phyloP scores from a whole-genome alignment of 2,888 invertebrate genomes.

The Drosophila antonietae region DNA sequence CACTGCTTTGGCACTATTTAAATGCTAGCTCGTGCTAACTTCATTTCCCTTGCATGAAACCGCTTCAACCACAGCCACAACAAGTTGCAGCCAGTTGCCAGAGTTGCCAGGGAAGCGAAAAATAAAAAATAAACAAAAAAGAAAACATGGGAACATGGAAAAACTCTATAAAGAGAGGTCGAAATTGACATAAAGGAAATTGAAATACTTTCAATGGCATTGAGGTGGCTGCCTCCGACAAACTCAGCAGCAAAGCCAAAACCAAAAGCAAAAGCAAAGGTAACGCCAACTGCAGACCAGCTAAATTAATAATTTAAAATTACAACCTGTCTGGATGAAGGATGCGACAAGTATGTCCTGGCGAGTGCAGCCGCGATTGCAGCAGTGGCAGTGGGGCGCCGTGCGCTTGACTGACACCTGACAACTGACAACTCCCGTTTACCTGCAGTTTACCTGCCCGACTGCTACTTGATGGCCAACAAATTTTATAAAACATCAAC shows the following conservation, averaged over 20 bases:
- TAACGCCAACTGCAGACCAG: constrained; percentile 15
- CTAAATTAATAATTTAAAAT: constrained; percentile 44
- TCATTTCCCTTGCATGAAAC: constrained; percentile 10
- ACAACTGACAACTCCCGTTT: constrained; percentile 13
- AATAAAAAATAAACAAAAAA: neutral
- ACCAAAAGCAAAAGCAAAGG: neutral
- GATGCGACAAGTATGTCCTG: neutral
- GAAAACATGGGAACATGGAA: neutral
- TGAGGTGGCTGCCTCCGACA: constrained; percentile 27
- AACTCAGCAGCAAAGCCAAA: constrained; percentile 1
- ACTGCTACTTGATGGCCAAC: constrained; percentile 32
- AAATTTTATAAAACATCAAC: constrained; percentile 34
- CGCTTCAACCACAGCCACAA: constrained; percentile 6
- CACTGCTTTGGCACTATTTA: neutral
- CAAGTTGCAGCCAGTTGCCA: neutral
- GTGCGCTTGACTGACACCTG: neutral
- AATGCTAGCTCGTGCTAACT: neutral
- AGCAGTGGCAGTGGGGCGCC: constrained; percentile 16
- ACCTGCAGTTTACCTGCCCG: constrained; percentile 15
- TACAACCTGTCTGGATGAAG: constrained; percentile 8
- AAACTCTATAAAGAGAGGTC: neutral
- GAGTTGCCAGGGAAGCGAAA: constrained; percentile 14
- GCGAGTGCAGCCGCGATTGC: constrained; percentile 2
- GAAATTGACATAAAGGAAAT: constrained; percentile 50
- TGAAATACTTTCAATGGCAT: constrained; percentile 40